A percentile compares a stretch with the other conserved stretches of the same genome.
These are phyloP conservation scores for Sebastes itinus DNA, from an alignment of 2,797 vertebrate genomes.

Conservation along the genomic window DNA sequence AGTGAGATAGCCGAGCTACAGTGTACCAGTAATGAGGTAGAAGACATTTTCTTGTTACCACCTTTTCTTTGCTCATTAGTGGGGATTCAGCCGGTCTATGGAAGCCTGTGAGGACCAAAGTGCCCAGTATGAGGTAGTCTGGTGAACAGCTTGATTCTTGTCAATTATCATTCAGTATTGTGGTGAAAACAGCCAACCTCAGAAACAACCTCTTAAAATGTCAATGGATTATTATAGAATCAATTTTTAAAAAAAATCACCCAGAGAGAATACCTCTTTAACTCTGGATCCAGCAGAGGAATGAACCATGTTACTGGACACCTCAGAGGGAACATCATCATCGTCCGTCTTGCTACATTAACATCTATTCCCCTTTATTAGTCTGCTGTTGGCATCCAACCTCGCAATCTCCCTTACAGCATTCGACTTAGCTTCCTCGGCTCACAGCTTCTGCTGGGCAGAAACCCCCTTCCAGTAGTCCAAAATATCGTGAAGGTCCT, in stretches of 20 bases:
- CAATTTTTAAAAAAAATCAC: neutral
- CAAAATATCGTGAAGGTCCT: conserved; percentile 99
- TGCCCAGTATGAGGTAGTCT: conserved; percentile 69
- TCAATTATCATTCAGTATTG: conserved; percentile 27
- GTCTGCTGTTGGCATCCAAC: conserved; percentile 58
- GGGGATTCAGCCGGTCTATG: conserved; percentile 38
- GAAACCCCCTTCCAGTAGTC: conserved; percentile 99
- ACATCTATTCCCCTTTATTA: conserved; percentile 47
- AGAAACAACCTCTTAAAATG: conserved; percentile 46
- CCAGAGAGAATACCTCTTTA: conserved; percentile 27
- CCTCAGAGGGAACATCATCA: conserved; percentile 28
- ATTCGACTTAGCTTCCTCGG: conserved; percentile 9
- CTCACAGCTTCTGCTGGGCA: conserved; percentile 98
- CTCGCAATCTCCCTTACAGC: conserved; percentile 28
- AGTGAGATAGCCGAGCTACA: conserved; percentile 64
- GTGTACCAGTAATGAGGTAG: conserved; percentile 74
- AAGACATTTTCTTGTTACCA: conserved; percentile 69
- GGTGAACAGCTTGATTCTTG: conserved; percentile 38
- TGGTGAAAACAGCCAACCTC: conserved; percentile 34
- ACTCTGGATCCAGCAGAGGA: conserved; percentile 25
- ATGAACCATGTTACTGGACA: conserved; percentile 29
- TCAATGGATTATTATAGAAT: conserved; percentile 37
- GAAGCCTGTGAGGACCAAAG: conserved; percentile 75
- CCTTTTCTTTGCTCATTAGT: conserved; percentile 61
- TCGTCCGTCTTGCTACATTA: conserved; percentile 72